Evolutionary conservation across 2,113 vertebrate species (phyloP).

Genomic region (Hiodon tergisus): DNA sequence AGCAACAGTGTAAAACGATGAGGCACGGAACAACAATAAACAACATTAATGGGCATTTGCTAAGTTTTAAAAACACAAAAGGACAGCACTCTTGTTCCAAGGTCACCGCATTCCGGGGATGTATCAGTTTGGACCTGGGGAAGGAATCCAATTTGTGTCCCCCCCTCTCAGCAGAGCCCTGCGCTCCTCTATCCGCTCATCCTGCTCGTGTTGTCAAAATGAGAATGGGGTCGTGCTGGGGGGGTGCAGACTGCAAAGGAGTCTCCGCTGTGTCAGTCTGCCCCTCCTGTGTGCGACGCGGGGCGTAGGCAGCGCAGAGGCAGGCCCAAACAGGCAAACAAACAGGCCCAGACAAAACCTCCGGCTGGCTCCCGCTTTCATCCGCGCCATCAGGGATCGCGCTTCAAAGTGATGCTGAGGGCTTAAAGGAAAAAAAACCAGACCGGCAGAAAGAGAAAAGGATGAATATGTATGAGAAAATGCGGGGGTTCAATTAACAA

Average conservation of each 20-base stretch:
- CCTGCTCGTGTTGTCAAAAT: neutral
- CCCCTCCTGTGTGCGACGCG: neutral
- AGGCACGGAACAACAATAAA: no score
- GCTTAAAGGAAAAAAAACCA: conserved; percentile 3
- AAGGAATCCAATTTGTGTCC: neutral
- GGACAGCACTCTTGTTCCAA: neutral
- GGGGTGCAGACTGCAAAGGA: neutral
- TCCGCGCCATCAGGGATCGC: neutral
- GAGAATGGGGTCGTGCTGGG: neutral
- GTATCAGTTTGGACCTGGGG: neutral
- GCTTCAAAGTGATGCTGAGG: conserved; percentile 19
- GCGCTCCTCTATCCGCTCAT: neutral
- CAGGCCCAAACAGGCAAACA: neutral
- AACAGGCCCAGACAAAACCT: neutral
- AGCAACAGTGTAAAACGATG: no score
- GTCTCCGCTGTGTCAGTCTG: neutral
- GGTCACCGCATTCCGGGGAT: neutral
- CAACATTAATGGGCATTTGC: neutral
- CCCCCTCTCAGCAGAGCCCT: neutral
- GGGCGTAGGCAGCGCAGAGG: neutral
- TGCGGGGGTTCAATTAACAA: conserved; percentile 13
- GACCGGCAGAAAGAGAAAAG: neutral
- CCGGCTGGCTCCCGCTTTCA: neutral
- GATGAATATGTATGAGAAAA: conserved; percentile 25
- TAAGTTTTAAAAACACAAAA: neutral